These are phyloP conservation scores for Tylochromis polylepis DNA, from an alignment of 2,113 vertebrate genomes.

Conservation along the genomic window DNA sequence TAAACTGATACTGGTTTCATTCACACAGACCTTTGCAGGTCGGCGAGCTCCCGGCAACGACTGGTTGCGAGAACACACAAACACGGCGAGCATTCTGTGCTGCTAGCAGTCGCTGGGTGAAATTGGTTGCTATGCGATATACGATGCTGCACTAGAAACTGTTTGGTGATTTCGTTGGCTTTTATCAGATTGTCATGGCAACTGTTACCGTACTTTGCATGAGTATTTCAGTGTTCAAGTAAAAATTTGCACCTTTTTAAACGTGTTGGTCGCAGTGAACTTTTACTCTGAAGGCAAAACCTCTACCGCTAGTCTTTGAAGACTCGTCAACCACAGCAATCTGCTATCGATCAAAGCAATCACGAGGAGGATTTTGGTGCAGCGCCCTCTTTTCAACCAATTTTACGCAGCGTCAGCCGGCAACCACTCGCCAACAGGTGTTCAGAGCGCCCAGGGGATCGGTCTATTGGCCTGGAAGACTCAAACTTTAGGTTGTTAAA, in stretches of 20 bases:
- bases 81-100: background rate
- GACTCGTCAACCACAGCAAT: background rate
- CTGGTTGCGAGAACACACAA: no score
- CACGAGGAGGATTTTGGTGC: background rate
- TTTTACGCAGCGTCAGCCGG: background rate
- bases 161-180: background rate
- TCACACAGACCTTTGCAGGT: background rate
- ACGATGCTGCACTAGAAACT: background rate
- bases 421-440: fast-evolving
- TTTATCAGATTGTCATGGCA: background rate
- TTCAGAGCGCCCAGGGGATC: background rate
- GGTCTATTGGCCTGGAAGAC: background rate
- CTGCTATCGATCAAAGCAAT: background rate
- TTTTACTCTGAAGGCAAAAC: background rate
- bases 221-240: background rate
- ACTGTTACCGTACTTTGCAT: background rate
- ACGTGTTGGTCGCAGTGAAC: background rate
- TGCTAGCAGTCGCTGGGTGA: background rate
- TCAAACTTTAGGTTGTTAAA: background rate
- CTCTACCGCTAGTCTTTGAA: background rate
- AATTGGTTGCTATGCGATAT: background rate
- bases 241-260: background rate
- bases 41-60: background rate
- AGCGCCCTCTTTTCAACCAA: background rate
- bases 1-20: background rate